Evolutionary conservation across 2,113 vertebrate genomes (phyloP).

Genomic region (Zosterops hypoxanthus): DNA sequence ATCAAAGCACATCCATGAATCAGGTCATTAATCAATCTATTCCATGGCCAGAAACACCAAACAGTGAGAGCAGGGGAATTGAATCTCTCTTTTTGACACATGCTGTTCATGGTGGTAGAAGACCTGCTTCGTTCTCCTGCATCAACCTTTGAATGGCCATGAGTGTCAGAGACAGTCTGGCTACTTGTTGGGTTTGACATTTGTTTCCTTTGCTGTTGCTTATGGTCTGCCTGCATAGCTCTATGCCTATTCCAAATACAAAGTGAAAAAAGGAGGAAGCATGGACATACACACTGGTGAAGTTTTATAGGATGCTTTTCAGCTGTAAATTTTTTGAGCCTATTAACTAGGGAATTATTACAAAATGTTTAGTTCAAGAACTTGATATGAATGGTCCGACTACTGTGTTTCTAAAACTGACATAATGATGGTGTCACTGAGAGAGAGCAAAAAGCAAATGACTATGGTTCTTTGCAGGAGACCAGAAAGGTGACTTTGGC

Average conservation of each 20-base stretch:
- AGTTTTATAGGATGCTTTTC: neutral
- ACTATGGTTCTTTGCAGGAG: neutral
- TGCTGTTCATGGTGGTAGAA: neutral
- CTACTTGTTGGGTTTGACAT: neutral
- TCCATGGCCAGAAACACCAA: neutral
- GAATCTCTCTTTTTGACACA: neutral
- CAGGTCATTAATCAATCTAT: neutral
- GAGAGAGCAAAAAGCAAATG: neutral
- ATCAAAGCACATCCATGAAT: neutral
- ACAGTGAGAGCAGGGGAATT: neutral
- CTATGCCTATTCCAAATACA: neutral
- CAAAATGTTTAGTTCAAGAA: neutral
- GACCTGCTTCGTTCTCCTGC: neutral
- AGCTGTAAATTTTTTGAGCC: neutral
- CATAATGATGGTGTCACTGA: neutral
- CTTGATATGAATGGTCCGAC: neutral
- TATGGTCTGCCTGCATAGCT: neutral
- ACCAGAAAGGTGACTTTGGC: neutral
- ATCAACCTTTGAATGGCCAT: neutral
- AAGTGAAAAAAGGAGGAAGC: neutral
- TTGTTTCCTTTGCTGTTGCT: neutral
- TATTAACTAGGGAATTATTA: neutral
- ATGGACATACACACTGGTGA: neutral
- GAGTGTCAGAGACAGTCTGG: neutral
- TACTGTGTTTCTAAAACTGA: neutral